These are phyloP conservation scores for Marronus borbonicus DNA, from an alignment of 2,888 invertebrate genomes.

Conservation along the genomic window DNA sequence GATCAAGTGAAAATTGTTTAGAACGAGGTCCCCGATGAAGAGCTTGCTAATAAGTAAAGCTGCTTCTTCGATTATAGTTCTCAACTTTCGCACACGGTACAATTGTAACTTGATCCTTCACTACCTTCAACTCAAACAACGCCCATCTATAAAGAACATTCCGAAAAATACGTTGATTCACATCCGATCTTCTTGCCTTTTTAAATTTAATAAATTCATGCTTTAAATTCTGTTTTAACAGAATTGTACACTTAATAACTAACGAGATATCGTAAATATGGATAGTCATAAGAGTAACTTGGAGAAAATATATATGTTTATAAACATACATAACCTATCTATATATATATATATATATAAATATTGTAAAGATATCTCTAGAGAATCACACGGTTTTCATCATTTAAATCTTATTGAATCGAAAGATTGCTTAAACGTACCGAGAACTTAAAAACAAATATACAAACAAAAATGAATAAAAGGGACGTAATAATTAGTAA, in stretches of 20 bases:
- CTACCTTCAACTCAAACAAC: neutral
- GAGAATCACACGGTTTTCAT: neutral
- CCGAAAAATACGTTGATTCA: neutral
- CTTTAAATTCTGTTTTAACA: neutral
- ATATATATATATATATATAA: neutral
- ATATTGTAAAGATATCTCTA: neutral
- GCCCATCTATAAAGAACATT: neutral
- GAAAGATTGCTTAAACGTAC: neutral
- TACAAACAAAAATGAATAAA: neutral
- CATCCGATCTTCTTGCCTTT: too few relatives aligned
- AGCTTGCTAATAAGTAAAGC: too few relatives aligned
- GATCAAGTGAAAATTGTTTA: too few relatives aligned
- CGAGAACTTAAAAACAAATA: neutral
- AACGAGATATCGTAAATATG: neutral
- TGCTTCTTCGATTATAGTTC: too few relatives aligned
- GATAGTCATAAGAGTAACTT: too few relatives aligned
- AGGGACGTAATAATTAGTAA: neutral
- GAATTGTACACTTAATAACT: conserved; percentile 6
- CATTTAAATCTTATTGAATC: conserved; percentile 13
- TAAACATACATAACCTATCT: too few relatives aligned
- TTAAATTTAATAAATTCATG: too few relatives aligned
- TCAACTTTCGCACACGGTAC: too few relatives aligned
- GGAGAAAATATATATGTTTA: too few relatives aligned
- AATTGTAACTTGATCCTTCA: neutral
- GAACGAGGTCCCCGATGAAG: too few relatives aligned